Evolutionary conservation across 2,888 invertebrate genomes (phyloP), one percentile per base, ranked within the genome.

Genomic region (Lasioglossum oenotherae): DNA sequence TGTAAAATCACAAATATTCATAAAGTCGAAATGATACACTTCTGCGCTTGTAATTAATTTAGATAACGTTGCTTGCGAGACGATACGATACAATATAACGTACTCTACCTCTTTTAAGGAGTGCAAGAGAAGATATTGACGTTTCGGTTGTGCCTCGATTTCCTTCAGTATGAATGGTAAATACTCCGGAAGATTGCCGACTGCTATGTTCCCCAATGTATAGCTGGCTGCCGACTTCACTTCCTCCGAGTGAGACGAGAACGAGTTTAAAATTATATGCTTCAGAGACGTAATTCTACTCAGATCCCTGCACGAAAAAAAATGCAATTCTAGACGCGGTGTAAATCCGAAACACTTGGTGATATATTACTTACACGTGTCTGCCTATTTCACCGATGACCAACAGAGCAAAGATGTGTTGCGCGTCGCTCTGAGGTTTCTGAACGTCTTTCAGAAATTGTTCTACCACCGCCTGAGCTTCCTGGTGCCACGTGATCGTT

Each of bases 211-310:
- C 31, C 99, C 99, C 74, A 99, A 96, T 0, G 99, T 98, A 95
- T 99, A 99, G 89, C 99, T 99, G 23, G 99, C 99, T 0, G 99
- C 99, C 0, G 98, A 98, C 95, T 99, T 99, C 4, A 99, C 98
- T 95, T 99, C 99, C 95, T 99, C 99, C 0, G 98, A 99, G 19
- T 97, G 97, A 6, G 98, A 98, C 0, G 98, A 97, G 95, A 99
- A 99, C 31, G 99, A 98, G 88, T 97, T 97, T 85, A 99, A 96
- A 77, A 98, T 97, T 19, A 97, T 97, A 93, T 97, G 97, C 89
- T 98, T 97, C 85, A 99, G 94, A 88, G 97, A 96, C 72, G 96
- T 96, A 87, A 98, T 97, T 53, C 97, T 96, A 92, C 98, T 98
- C 85, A 99, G 96, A 95, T 98, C 98, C 92, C 97, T 98, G 94